A percentile compares a stretch with the other conserved stretches of the same genome.
Evolutionary conservation across 2,888 invertebrate species (phyloP).

Genomic region (Cataglyphis livida): DNA sequence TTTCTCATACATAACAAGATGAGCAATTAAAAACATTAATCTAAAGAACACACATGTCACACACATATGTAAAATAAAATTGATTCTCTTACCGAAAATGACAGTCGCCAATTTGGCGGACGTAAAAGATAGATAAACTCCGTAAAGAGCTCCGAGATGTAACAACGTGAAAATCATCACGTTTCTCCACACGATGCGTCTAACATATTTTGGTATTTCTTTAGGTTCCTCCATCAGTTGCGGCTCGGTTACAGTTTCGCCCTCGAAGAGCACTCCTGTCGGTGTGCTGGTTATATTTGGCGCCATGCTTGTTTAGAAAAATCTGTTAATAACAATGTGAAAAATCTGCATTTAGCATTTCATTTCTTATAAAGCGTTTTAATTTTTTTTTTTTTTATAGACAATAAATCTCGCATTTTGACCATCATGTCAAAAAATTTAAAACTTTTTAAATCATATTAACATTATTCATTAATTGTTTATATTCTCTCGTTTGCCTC

Average conservation of each 20-base stretch:
- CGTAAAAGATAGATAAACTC: constrained; percentile 90
- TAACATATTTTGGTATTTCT: constrained; percentile 68
- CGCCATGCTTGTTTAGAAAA: constrained; percentile 82
- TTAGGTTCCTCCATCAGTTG: constrained; percentile 47
- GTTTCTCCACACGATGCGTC: constrained; percentile 92
- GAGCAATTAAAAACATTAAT: neutral
- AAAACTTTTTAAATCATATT: neutral
- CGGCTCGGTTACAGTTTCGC: constrained; percentile 73
- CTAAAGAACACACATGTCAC: neutral
- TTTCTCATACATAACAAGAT: neutral
- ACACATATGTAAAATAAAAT: neutral
- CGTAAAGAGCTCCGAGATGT: constrained; percentile 92
- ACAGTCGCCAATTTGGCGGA: constrained; percentile 91
- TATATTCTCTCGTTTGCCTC: neutral
- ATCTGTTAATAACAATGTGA: constrained; percentile 62
- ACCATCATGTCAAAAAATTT: neutral
- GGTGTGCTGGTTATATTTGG: constrained; percentile 85
- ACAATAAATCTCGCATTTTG: neutral
- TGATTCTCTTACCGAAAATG: constrained; percentile 89
- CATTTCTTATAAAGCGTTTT: neutral
- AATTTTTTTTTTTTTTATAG: neutral
- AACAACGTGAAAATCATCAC: constrained; percentile 92
- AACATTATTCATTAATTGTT: neutral
- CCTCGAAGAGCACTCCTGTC: constrained; percentile 84
- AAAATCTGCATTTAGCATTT: neutral